Evolutionary conservation across 2,113 vertebrate species (phyloP), one percentile per base, ranked within the genome.

Genomic region (Nothoprocta perdicaria): DNA sequence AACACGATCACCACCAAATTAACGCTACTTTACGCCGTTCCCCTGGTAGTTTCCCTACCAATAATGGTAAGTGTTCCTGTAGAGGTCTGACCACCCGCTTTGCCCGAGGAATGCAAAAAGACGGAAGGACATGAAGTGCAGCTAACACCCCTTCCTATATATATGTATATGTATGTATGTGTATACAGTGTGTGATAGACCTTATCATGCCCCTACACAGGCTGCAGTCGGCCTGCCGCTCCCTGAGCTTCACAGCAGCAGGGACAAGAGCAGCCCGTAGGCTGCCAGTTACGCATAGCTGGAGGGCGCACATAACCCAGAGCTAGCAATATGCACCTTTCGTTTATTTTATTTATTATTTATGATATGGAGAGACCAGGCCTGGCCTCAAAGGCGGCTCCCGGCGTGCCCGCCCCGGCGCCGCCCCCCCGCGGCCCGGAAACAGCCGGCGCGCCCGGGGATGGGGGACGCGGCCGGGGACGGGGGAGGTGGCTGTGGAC

Each of bases 391-490:
- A 23, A 10, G 5, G 18, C 48, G 19, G 14, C 43, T 17, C 18
- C 46, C 46, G 41, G 10, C 41, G 14, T 15, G 45, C 45, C 45
- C 41, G 14, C 11, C 41, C 41, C 41, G 41, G 41, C 41, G 14
- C 41, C 41, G 45, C 45, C 45, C 17, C 45, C 17, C 45, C 45
- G 41, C 45, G 9, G 7, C 17, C 26, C 27, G 3, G 5, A 21
- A 1, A 1, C 9, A 4, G 21, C 3, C 4, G 1, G 5, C 35
- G 2, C 9, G 38, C 6, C 46, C 45, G 48, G 48, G 38, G 62
- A 41, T 17, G 40, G 24, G 24, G 35, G 38, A 14, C n/a, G 2
- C 9, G 38, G 8, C 46, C 45, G 48, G 48, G 38, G 62, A 41
- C 17, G 40, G 24, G 26, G 35, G 38, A 9, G 23, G 18, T 8